Evolutionary conservation across 2,888 invertebrate species (phyloP).

Genomic region (Theretra japonica): DNA sequence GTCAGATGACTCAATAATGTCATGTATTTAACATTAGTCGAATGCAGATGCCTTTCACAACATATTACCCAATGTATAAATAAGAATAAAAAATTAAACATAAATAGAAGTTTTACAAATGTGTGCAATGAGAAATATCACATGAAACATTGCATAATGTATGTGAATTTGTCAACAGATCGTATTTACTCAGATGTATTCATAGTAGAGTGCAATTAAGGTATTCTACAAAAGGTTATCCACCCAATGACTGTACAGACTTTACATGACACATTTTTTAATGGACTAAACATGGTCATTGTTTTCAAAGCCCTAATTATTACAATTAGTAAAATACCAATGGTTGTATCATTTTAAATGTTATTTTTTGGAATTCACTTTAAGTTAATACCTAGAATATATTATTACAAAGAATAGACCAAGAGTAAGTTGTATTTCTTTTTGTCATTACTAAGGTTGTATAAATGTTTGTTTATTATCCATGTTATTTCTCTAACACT

Average conservation of each 20-base stretch:
- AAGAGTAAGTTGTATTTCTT: not conserved
- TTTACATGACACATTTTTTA: not conserved
- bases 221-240: conserved; percentile 2
- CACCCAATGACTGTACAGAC: not conserved
- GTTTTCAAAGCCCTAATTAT: not conserved
- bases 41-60: not conserved
- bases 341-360: not conserved
- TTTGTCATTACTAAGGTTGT: not conserved
- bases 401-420: not conserved
- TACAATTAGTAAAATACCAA: not conserved
- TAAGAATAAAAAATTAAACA: not conserved
- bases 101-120: conserved; percentile 5
- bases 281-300: not conserved
- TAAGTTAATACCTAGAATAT: not conserved
- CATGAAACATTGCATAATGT: not conserved
- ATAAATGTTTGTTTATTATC: not conserved
- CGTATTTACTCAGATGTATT: not conserved
- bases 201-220: not conserved
- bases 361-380: not conserved
- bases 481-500: not conserved
- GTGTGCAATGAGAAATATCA: not conserved
- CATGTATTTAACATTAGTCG: conserved; percentile 5
- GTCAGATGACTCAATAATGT: conserved; percentile 19
- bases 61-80: conserved; percentile 1
- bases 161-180: not conserved